These are phyloP conservation scores for Choristoneura fumiferana DNA, from an alignment of 1,140 invertebrate genomes.

Conservation along the genomic window DNA sequence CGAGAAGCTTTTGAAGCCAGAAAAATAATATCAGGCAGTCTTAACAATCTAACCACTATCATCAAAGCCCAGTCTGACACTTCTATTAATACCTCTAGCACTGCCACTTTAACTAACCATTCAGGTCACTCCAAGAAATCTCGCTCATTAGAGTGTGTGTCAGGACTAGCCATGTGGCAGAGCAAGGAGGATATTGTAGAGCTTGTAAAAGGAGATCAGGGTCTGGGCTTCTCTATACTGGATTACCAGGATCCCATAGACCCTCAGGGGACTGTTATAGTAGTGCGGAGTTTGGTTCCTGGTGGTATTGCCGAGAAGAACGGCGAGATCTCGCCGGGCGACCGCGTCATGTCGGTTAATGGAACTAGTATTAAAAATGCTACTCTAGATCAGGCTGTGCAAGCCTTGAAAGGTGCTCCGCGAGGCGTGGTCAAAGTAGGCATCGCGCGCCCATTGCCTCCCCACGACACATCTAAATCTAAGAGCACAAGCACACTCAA, in stretches of 20 bases:
- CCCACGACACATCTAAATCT: slow-evolving; percentile 60
- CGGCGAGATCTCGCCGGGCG: slow-evolving; percentile 94
- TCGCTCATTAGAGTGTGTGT: slow-evolving; percentile 94
- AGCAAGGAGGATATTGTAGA: slow-evolving; percentile 92
- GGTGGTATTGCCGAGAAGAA: slow-evolving; percentile 93
- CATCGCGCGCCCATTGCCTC: slow-evolving; percentile 65
- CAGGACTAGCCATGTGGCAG: slow-evolving; percentile 95
- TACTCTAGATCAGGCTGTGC: slow-evolving; percentile 93
- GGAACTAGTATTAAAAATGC: slow-evolving; percentile 92
- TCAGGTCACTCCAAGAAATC: slow-evolving; percentile 88
- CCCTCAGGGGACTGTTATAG: slow-evolving; percentile 93
- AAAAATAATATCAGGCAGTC: slow-evolving; percentile 87
- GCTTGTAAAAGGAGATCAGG: slow-evolving; percentile 92
- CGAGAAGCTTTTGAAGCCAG: slow-evolving; percentile 87
- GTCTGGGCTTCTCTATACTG: slow-evolving; percentile 96
- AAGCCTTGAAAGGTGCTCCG: slow-evolving; percentile 91
- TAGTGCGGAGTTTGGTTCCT: slow-evolving; percentile 95
- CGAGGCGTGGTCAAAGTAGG: slow-evolving; percentile 91
- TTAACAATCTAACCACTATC: slow-evolving; percentile 85
- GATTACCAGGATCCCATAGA: slow-evolving; percentile 96
- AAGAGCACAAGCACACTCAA: slow-evolving; percentile 66
- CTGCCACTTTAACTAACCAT: slow-evolving; percentile 82
- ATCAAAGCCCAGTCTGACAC: slow-evolving; percentile 95
- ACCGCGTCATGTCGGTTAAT: slow-evolving; percentile 93
- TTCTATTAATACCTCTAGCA: slow-evolving; percentile 87